Base-by-base conservation (phyloP, 2,113 vertebrate genomes). In the Sminthopsis crassicaudata region DNA sequence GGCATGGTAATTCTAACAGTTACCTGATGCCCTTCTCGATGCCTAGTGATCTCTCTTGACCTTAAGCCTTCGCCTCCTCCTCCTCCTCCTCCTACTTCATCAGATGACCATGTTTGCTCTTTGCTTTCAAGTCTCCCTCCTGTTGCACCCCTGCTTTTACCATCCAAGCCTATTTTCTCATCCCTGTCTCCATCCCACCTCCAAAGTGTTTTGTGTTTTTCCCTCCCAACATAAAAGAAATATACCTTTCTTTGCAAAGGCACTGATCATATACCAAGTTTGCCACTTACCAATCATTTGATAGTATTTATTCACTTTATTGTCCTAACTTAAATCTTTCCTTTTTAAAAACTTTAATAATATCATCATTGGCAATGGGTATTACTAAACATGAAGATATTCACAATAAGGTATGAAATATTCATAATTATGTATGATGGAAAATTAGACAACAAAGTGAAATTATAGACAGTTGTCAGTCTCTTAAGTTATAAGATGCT, bases 1-100 rank as follows among this genome's bases (percentile, higher is more conserved):
- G 55, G 93, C 51, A 52, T 42, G 46, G 92, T 94, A 92, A 94
- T 90, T 93, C 54, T 91, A 91, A 92, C 91, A 96, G 97, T 93
- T 96, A 97, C 53, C 90, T 6, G 95, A 97, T 95, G 92, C 95
- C n/a, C 27, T 53, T 25, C 26, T 76, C 67, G 50, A 3, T 55
- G 93, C 19, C 55, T 92, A 52, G 42, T 95, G 88, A 25, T 91
- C 90, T 89, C 25, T 23, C 0, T 16, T 93, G 93, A 95, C 95
- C 92, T 95, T 48, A 91, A 25, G 25, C n/a, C 51, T 95, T 48
- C 88, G 2, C n/a, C n/a, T n/a, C n/a, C n/a, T n/a, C n/a, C 48
- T 51, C 92, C 22, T 25, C 22, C 11, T 30, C 89, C 46, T 89
- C 53, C 95, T 76, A 54, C 50, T 30, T 42, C 90, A 96, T 2